Conservation (phyloP, 1,140 invertebrate genomes). For the Archivesica marissinica region DNA sequence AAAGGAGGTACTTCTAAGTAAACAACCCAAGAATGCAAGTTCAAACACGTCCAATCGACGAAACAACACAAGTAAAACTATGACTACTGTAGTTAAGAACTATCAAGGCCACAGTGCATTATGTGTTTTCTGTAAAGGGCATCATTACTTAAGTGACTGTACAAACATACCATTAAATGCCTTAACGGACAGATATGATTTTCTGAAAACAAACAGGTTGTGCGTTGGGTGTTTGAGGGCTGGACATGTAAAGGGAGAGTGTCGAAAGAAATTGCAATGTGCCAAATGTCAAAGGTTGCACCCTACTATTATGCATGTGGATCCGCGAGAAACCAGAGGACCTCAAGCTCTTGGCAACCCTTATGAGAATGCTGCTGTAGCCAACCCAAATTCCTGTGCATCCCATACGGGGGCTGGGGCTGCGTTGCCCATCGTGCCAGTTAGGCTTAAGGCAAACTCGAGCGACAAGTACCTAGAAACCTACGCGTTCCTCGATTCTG, state of each 20-base stretch:
- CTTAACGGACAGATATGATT: background rate
- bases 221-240: conserved; percentile 28
- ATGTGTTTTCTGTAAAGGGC: conserved; percentile 9
- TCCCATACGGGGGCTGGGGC: background rate
- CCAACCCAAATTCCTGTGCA: background rate
- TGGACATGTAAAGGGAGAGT: background rate
- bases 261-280: background rate
- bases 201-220: conserved; percentile 17
- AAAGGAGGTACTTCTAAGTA: too few species aligned
- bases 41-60: too few species aligned
- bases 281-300: background rate
- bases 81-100: too few species aligned
- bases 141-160: background rate
- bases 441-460: background rate
- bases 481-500: background rate
- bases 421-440: background rate
- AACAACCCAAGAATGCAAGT: too few species aligned
- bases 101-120: background rate
- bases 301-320: background rate
- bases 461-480: background rate
- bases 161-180: background rate
- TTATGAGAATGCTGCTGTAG: too few species aligned
- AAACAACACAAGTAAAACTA: too few species aligned
- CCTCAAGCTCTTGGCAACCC: too few species aligned
- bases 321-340: background rate